A percentile compares a stretch with the other conserved stretches of the same genome.
Evolutionary conservation across 2,797 vertebrate genomes (phyloP).

Genomic region (Melanitta fusca): DNA sequence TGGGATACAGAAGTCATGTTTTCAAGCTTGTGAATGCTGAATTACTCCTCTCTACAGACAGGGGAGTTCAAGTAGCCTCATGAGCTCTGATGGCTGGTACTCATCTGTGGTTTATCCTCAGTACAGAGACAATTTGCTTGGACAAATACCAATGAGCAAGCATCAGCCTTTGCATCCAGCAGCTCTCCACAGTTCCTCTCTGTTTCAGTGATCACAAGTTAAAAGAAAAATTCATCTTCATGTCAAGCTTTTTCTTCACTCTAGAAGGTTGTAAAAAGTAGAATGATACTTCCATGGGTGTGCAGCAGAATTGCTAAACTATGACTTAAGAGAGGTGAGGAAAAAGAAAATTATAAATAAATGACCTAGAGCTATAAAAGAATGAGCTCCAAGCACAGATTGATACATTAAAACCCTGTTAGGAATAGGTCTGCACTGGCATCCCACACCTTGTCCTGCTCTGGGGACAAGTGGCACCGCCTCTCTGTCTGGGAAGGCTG

Average conservation of each 20-base stretch:
- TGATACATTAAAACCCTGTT: rapidly evolving
- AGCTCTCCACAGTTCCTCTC: not conserved
- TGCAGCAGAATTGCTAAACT: not conserved
- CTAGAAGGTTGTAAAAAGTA: not conserved
- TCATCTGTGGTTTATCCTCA: not conserved
- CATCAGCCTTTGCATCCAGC: not conserved
- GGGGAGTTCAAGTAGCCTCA: not conserved
- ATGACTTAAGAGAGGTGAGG: not conserved
- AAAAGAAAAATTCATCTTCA: not conserved
- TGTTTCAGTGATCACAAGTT: not conserved
- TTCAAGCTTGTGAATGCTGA: not conserved
- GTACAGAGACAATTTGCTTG: not conserved
- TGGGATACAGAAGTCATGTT: not conserved
- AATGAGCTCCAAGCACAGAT: not conserved
- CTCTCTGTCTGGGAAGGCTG: not conserved
- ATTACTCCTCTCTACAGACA: not conserved
- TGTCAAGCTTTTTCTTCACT: not conserved
- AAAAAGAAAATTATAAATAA: not conserved
- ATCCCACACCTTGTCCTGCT: rapidly evolving
- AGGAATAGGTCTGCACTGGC: not conserved
- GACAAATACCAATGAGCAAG: not conserved
- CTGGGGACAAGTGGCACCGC: rapidly evolving
- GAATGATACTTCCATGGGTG: not conserved
- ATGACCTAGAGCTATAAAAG: not conserved
- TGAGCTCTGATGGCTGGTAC: not conserved